A percentile compares a stretch with the other conserved stretches of the same genome.
phyloP scores from a whole-genome alignment of 1,140 invertebrate species.

The Rhizoglyphus robini region DNA sequence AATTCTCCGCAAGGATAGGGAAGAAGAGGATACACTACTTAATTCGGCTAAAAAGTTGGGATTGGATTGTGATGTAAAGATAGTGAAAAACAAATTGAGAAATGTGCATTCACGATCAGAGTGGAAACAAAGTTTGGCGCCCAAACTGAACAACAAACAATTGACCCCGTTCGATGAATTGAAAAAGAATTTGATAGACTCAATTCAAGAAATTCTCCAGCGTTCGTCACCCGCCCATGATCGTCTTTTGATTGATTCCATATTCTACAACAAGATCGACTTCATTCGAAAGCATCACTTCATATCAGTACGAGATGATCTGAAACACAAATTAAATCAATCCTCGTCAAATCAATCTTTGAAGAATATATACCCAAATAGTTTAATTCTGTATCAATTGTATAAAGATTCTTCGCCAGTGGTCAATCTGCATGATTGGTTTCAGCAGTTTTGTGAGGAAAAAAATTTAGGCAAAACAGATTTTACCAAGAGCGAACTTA shows the following conservation, averaged over 20 bases:
- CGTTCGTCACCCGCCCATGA: neutral
- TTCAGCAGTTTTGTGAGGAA: neutral
- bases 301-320: neutral
- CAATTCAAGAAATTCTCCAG: neutral
- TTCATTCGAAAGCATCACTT: neutral
- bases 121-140: neutral
- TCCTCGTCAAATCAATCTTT: neutral
- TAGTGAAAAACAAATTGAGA: constrained; percentile 11
- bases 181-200: neutral
- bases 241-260: neutral
- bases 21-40: neutral
- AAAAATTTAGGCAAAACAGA: neutral
- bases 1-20: neutral
- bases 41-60: neutral
- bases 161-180: constrained; percentile 1
- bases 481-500: neutral
- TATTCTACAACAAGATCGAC: neutral
- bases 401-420: neutral
- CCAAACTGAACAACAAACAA: neutral
- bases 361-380: neutral
- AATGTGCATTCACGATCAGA: constrained; percentile 6
- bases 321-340: neutral
- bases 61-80: neutral
- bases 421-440: constrained; percentile 13
- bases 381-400: neutral